A percentile compares a stretch with the other conserved stretches of the same genome.
phyloP scores from a whole-genome alignment of 2,888 invertebrate genomes.

The Eurytoma californica region DNA sequence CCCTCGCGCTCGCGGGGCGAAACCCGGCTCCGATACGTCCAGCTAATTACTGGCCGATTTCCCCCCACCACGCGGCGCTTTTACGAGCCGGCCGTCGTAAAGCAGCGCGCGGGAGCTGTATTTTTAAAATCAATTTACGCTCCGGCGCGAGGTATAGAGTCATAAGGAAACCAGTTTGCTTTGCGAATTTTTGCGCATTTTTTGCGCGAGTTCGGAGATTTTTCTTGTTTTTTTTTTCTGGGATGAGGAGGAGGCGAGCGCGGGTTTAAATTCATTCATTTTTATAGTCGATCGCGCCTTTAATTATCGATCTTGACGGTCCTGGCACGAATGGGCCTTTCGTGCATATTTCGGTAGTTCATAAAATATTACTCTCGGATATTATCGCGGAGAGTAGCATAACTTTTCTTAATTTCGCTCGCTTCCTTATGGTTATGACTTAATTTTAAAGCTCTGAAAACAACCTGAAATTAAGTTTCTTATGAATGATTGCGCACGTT shows the following conservation, averaged over 20 bases:
- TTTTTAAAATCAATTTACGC: conserved; percentile 52
- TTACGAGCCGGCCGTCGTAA: conserved; percentile 47
- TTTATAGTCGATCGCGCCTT: conserved; percentile 39
- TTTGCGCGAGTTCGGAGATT: not conserved
- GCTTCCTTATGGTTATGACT: conserved; percentile 1
- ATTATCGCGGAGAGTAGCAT: conserved; percentile 17
- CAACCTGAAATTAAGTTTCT: not conserved
- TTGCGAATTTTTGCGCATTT: not conserved
- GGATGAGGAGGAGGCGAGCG: not conserved
- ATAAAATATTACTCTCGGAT: conserved; percentile 13
- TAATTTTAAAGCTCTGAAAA: not conserved
- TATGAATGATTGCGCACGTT: no score
- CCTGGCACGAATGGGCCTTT: not conserved
- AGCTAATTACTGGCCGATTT: conserved; percentile 36
- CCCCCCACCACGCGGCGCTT: conserved; percentile 14
- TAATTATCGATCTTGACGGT: not conserved
- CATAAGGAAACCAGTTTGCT: conserved; percentile 44
- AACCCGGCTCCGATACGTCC: conserved; percentile 33
- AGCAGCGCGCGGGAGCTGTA: conserved; percentile 34
- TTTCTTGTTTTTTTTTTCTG: not conserved
- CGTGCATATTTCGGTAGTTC: conserved; percentile 17
- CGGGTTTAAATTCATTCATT: conserved; percentile 32
- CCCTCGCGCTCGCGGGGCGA: conserved; percentile 6
- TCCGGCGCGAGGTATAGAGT: conserved; percentile 29
- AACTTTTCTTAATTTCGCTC: not conserved